phyloP scores from a whole-genome alignment of 1,140 invertebrate species.

The Rhagoletis pomonella region DNA sequence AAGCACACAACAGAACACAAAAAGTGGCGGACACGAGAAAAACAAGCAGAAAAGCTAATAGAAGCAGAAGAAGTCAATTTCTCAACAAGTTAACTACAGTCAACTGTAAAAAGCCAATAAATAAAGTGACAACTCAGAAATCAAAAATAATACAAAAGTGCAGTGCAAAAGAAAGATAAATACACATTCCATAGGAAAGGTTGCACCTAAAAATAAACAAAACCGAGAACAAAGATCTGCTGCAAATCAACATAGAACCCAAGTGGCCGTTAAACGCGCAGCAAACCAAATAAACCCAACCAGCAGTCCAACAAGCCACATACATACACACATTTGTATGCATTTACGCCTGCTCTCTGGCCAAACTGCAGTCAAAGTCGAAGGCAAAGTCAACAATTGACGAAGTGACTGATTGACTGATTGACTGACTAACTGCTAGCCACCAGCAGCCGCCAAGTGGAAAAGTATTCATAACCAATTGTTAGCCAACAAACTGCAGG shows the following conservation, averaged over 20 bases:
- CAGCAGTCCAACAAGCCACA: background rate
- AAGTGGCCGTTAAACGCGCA: conserved; percentile 41
- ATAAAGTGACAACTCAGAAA: background rate
- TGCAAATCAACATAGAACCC: conserved; percentile 39
- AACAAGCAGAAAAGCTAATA: background rate
- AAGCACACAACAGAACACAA: too few relatives aligned
- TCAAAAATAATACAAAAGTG: conserved; percentile 18
- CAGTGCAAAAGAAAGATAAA: conserved; percentile 30
- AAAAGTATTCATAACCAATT: conserved; percentile 13
- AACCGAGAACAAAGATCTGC: background rate
- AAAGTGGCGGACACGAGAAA: too few relatives aligned
- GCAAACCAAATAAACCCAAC: conserved; percentile 32
- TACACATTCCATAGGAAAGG: background rate
- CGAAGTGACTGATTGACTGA: conserved; percentile 19
- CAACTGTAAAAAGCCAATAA: conserved; percentile 39
- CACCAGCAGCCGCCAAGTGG: background rate
- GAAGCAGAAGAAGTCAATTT: conserved; percentile 18
- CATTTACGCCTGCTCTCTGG: background rate
- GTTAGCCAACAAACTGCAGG: background rate
- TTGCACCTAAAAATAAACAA: background rate
- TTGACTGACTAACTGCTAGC: background rate
- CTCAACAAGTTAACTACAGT: conserved; percentile 28
- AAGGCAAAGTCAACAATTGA: conserved; percentile 49
- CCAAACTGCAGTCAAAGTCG: conserved; percentile 26
- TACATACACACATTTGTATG: background rate